Base-by-base conservation (phyloP, 2,888 invertebrate species). In the Thymelicus sylvestris region DNA sequence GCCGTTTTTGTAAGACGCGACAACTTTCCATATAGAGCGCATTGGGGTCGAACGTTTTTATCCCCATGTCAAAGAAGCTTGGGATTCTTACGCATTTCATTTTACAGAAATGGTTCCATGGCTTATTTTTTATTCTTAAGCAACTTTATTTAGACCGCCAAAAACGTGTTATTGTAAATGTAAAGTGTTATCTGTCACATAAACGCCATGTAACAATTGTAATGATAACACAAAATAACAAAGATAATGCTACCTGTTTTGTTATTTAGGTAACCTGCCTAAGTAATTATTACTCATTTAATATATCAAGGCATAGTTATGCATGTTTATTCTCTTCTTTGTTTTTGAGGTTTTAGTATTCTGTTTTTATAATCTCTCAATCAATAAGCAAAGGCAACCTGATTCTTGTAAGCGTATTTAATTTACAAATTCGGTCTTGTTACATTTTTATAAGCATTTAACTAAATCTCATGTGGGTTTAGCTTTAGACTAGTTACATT, bases 21-120 rank as follows among this genome's bases (percentile, higher is more conserved):
- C 80, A 78, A 78, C 77, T 78, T 80, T 78, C 80, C 80, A 74
- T 77, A 67, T 74, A 60, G 60, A 77, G 73, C 55, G 71, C 64
- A 79, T 78, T 77, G 75, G 77, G 80, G 80, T 78, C 80, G 77
- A 72, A 74, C 72, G 74, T 78, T 80, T 78, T 75, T 70, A 61
- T 61, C 71, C 66, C 44, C 6, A 55, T 60, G n/a, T 64, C 52
- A 39, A 52, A 61, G 39, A 55, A 31, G 63, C 38, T 57, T 59
- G 19, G 15, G 41, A 24, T 59, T 59, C 47, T 59, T 59, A 31
- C 38, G 44, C 24, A 13, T 47, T 31, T 47, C 7, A 12, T 50
- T 50, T 38, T 7, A 38, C 10, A 59, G 8, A 59, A 55, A 59
- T 47, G 41, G 31, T 44, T 64, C 31, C 52, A 59, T 57, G 41